Percentiles rank a stretch among this genome's conserved stretches.
Evolutionary conservation across 2,888 invertebrate species (phyloP).

Genomic region (Melieria crassipennis): DNA sequence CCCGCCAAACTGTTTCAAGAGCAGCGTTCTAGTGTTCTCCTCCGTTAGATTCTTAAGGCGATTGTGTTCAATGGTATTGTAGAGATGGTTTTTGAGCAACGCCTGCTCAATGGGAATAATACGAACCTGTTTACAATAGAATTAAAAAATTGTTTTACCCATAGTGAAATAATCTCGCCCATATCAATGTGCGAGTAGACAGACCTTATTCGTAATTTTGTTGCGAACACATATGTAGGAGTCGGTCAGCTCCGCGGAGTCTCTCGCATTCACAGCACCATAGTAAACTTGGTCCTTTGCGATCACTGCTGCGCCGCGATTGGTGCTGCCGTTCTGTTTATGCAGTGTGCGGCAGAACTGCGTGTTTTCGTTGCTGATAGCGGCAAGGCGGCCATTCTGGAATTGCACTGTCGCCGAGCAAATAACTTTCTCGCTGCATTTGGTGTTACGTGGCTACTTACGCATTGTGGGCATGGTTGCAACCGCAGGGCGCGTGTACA

Average conservation of each 20-base stretch:
- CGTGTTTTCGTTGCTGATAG: constrained; percentile 42
- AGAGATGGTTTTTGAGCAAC: constrained; percentile 54
- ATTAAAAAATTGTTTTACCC: background rate
- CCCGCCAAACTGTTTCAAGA: constrained; percentile 60
- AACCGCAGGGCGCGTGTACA: constrained; percentile 41
- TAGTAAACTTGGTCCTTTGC: constrained; percentile 52
- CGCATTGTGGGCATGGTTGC: constrained; percentile 50
- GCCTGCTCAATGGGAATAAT: constrained; percentile 58
- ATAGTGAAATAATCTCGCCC: background rate
- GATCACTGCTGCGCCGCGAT: constrained; percentile 49
- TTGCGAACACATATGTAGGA: constrained; percentile 59
- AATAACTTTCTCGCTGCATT: background rate
- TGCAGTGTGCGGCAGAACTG: constrained; percentile 46
- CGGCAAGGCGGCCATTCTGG: constrained; percentile 57
- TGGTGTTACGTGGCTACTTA: constrained; percentile 43
- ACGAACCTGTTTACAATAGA: constrained; percentile 42
- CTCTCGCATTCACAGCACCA: constrained; percentile 45
- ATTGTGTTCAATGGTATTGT: constrained; percentile 47
- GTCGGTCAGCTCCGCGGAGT: constrained; percentile 46
- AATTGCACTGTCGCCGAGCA: constrained; percentile 55
- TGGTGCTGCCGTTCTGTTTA: constrained; percentile 27
- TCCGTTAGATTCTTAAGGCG: constrained; percentile 43
- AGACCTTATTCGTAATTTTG: constrained; percentile 58
- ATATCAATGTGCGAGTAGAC: background rate
- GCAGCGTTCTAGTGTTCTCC: constrained; percentile 46